Evolutionary conservation across 2,888 invertebrate species (phyloP), one percentile per base, ranked within the genome.

Genomic region (Encarsia formosa): DNA sequence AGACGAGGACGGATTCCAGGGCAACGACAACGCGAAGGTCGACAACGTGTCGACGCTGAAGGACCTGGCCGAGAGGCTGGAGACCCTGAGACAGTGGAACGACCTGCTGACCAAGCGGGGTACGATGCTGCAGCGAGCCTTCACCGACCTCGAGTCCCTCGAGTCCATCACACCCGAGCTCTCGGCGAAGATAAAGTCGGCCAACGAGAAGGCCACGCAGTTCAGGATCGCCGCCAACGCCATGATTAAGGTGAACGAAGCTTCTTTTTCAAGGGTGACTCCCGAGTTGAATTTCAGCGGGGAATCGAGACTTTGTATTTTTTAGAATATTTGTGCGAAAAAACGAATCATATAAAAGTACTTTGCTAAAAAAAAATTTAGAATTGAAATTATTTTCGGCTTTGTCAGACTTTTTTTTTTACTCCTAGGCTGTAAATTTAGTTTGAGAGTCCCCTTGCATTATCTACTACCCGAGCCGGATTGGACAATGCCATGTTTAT

Each of bases 181-280:
- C 40, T 81, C 86, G 11, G 83, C 85, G 56, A 88, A 87, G 68
- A 85, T 89, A 48, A 95, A 95, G 75, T 86, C 91, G 63, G 88
- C 95, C 52, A 90, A 89, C 54, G 98, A 98, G 74, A 79, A 94
- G 56, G 94, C 95, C 4, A 93, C 94, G 13, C 80, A 96, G n/a
- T 96, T 97, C 76, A 82, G 95, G 65, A 93, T 96, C 73, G 91
- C 96, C 18, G 92, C 95, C 59, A 94, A 88, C 76, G 93, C 95
- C 47, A 96, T 98, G 95, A 91, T 97, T 68, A 94, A 91, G 77
- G 96, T 89, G 76, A 81, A n/a, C n/a, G n/a, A n/a, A n/a, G n/a
- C n/a, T n/a, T n/a, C n/a, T n/a, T n/a, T n/a, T n/a, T n/a, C n/a
- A n/a, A n/a, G n/a, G n/a, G n/a, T n/a, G n/a, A n/a, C n/a, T n/a